Evolutionary conservation across 2,888 invertebrate genomes (phyloP), one percentile per base, ranked within the genome.

Genomic region (Agrilus biguttatus): DNA sequence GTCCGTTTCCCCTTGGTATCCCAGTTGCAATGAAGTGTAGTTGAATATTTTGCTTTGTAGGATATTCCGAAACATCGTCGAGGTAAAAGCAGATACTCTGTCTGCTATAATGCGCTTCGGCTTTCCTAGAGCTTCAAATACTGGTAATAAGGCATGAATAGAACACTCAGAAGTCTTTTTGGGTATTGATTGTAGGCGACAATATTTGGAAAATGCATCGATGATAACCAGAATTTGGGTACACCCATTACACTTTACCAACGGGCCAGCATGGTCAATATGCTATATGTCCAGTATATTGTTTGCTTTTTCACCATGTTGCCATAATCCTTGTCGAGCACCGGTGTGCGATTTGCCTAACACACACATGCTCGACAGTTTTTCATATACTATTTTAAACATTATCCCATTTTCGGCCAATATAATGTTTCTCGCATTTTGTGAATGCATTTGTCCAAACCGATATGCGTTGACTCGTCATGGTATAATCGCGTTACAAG

Each of bases 281-380:
- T 52, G 50, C 51, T 50, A 52, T 3, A 32, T 14, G 5, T 45
- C 33, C n/a, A 45, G 13, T 17, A 44, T 46, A 38, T 46, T 44
- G 17, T 36, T 23, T 8, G 51, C 41, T 36, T 51, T 49, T 21
- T 50, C 41, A 5, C 50, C 49, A 19, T 41, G 34, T 41, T 48
- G 48, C 34, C 41, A 49, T 8, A 48, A n/a, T 33, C 49, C 49
- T n/a, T 10, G 6, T 33, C 45, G 42, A 21, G 34, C 46, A 12
- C 51, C 51, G 32, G 50, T 52, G 39, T 51, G 52, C 10, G 48
- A 51, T 45, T 53, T 52, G 8, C 45, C 43, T 10, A 44, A n/a
- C n/a, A n/a, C 3, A 28, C 36, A 21, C 48, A 49, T 8, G 42
- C 19, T 14, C 47, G 14, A 23, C 48, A 48, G 35, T 44, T 46